These are phyloP conservation scores for Phylloscopus trochilus DNA, from an alignment of 2,113 vertebrate species.

Conservation along the genomic window DNA sequence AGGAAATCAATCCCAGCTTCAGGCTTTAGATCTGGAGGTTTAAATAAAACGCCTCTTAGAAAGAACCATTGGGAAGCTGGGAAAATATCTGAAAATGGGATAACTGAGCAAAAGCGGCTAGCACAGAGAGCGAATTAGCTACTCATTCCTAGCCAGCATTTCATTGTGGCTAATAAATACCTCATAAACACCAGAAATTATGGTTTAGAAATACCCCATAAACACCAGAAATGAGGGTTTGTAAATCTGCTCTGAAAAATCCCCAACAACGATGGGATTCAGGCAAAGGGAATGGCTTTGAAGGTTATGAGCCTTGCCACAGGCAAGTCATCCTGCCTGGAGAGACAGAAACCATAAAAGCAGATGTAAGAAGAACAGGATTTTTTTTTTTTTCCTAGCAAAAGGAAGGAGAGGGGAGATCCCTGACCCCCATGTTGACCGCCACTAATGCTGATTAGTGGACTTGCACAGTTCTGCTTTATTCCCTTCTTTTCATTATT, in stretches of 20 bases:
- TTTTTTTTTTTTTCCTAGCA: background rate
- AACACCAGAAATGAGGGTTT: background rate
- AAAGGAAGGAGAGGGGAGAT: background rate
- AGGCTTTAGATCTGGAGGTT: background rate
- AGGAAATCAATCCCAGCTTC: background rate
- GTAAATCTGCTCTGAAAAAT: background rate
- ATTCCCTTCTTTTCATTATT: background rate
- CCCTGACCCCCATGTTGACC: background rate
- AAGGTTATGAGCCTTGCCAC: no score
- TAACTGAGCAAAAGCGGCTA: background rate
- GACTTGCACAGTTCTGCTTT: background rate
- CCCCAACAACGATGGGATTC: background rate
- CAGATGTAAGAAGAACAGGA: background rate
- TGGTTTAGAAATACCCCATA: background rate
- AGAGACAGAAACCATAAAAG: fast-evolving
- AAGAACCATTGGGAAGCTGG: background rate
- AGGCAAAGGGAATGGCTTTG: background rate
- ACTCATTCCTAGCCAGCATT: background rate
- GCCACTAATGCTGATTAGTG: background rate
- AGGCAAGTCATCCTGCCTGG: background rate
- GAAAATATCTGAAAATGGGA: background rate
- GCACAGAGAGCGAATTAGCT: background rate
- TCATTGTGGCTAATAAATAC: background rate
- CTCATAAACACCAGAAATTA: background rate
- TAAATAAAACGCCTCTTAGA: background rate